Evolutionary conservation across 2,113 vertebrate genomes (phyloP).

Genomic region (Gobiocypris rarus): DNA sequence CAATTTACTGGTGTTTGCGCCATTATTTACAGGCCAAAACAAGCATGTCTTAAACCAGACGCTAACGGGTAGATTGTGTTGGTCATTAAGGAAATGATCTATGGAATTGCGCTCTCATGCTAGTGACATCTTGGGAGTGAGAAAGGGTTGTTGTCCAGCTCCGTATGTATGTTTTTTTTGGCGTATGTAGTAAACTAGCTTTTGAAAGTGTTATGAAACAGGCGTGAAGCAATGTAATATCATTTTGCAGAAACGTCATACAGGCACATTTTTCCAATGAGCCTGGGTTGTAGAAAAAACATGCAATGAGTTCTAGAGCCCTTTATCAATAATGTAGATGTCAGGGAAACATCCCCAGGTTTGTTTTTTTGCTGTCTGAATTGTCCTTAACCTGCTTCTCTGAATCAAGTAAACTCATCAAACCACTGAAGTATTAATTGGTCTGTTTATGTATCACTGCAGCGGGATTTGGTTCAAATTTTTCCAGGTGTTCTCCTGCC

Average conservation of each 20-base stretch:
- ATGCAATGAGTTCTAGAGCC: not conserved
- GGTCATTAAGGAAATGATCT: no score
- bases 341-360: not conserved
- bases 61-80: no score
- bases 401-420: conserved; percentile 4
- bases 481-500: not conserved
- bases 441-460: not conserved
- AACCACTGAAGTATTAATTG: conserved; percentile 14
- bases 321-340: not conserved
- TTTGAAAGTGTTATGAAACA: not conserved
- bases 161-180: no score
- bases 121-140: no score
- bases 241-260: not conserved
- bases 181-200: no score
- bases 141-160: no score
- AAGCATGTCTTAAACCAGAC: no score
- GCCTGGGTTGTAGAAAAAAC: not conserved
- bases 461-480: not conserved
- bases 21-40: no score
- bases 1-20: no score
- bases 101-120: no score
- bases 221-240: not conserved
- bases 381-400: not conserved
- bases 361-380: not conserved
- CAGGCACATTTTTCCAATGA: not conserved